Evolutionary conservation across 2,113 vertebrate species (phyloP), one percentile per base, ranked within the genome.

Genomic region (Circaetus gallicus): DNA sequence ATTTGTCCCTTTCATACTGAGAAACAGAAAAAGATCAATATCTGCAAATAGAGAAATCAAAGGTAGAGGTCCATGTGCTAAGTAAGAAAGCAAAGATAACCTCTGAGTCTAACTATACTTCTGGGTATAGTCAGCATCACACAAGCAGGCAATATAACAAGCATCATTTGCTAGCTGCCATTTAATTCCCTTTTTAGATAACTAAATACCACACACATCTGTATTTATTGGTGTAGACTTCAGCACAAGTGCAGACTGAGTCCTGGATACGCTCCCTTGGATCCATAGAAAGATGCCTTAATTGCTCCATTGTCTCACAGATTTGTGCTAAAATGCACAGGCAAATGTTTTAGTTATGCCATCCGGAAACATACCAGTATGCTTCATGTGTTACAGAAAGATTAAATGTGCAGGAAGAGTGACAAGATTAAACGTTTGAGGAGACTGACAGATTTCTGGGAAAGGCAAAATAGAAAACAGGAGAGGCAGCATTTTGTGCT

Each of bases 381-480:
- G 8, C 14, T 50, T 89, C 0, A 0, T 0, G 2, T 21, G 5
- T 11, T 81, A 36, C 36, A 77, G 50, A 65, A 72, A 43, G 31
- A 24, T 22, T 19, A 63, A 74, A 52, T 1, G 1, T 43, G 14
- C 0, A 0, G 6, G 29, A 10, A 38, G 16, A 61, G 13, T 34
- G 16, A 32, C 5, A 63, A 42, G 20, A 73, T 58, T 59, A 36
- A 70, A 79, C 1, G 3, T 32, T 12, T 66, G 29, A 21, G 20
- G 20, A 71, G 25, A 56, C 3, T 20, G 58, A 65, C 4, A 56
- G 13, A 22, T 62, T 79, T 85, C 18, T 82, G 38, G 52, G 29
- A 42, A 82, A 4, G 49, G 7, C 16, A 50, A 62, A 72, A 8
- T 16, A 26, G 42, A 73, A 78, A 78, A 78, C 36, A 90, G 22